Percentiles rank a stretch among this genome's conserved stretches.
Evolutionary conservation across 2,797 vertebrate species (phyloP).

Genomic region (Rhinichthys osculus): DNA sequence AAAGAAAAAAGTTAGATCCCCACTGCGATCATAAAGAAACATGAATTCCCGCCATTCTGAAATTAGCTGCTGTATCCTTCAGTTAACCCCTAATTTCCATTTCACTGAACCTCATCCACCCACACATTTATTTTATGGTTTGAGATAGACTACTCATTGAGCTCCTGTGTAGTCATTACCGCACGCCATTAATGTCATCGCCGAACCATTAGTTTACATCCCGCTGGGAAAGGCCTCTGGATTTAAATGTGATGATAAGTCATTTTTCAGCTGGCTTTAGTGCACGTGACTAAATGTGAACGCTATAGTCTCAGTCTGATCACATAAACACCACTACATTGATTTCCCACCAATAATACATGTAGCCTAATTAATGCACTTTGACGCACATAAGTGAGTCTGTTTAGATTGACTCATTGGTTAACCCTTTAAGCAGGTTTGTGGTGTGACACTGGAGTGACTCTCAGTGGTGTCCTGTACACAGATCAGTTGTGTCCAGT

Average conservation of each 20-base stretch:
- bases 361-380: neutral
- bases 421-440: neutral
- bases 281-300: neutral
- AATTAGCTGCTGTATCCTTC: neutral
- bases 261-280: neutral
- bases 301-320: neutral
- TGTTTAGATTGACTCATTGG: neutral
- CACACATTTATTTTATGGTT: constrained; percentile 24
- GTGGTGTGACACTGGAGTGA: too few relatives aligned
- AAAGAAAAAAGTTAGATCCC: neutral
- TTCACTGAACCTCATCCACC: constrained; percentile 8
- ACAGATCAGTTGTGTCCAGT: too few relatives aligned
- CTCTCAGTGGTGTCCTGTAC: neutral
- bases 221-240: neutral
- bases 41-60: neutral
- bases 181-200: neutral
- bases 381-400: neutral
- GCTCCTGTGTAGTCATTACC: constrained; percentile 19
- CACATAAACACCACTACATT: neutral
- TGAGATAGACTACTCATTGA: neutral
- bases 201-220: neutral
- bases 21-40: neutral
- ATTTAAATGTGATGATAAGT: constrained; percentile 13
- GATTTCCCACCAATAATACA: constrained; percentile 4
- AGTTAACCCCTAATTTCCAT: constrained; percentile 11